phyloP scores from a whole-genome alignment of 1,140 invertebrate species.

The Drosophila bocqueti region DNA sequence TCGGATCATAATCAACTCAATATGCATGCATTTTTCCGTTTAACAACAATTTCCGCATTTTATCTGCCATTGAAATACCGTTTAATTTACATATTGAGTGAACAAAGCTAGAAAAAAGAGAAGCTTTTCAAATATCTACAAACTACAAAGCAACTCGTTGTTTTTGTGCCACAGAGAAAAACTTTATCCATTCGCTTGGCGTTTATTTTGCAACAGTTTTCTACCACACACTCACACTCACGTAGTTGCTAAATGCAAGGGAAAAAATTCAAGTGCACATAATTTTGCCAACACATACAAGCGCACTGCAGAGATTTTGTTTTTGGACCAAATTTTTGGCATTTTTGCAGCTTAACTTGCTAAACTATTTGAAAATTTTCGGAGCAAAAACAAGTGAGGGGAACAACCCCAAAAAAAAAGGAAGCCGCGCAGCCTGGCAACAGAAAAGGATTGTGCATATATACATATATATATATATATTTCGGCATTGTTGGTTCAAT shows the following conservation, averaged over 20 bases:
- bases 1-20: conserved; percentile 31
- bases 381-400: conserved; percentile 26
- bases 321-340: conserved; percentile 58
- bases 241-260: conserved; percentile 11
- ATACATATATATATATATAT: conserved; percentile 18
- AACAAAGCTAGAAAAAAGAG: conserved; percentile 26
- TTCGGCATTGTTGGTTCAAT: conserved; percentile 74
- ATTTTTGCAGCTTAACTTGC: conserved; percentile 78
- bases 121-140: conserved; percentile 51
- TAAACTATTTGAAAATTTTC: conserved; percentile 76
- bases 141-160: conserved; percentile 59
- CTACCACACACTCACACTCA: conserved; percentile 20
- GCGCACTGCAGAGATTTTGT: conserved; percentile 60
- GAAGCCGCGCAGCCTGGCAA: conserved; percentile 41
- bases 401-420: conserved; percentile 5
- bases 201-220: conserved; percentile 65
- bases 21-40: conserved; percentile 37
- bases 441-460: conserved; percentile 44
- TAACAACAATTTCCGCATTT: conserved; percentile 38
- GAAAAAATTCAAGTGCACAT: conserved; percentile 67
- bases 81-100: conserved; percentile 52
- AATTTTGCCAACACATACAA: conserved; percentile 64
- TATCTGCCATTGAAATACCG: conserved; percentile 41
- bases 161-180: conserved; percentile 52
- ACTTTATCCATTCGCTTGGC: conserved; percentile 64